These are phyloP conservation scores for Cuniculus paca DNA, from an alignment of 2,797 vertebrate species.

Conservation along the genomic window DNA sequence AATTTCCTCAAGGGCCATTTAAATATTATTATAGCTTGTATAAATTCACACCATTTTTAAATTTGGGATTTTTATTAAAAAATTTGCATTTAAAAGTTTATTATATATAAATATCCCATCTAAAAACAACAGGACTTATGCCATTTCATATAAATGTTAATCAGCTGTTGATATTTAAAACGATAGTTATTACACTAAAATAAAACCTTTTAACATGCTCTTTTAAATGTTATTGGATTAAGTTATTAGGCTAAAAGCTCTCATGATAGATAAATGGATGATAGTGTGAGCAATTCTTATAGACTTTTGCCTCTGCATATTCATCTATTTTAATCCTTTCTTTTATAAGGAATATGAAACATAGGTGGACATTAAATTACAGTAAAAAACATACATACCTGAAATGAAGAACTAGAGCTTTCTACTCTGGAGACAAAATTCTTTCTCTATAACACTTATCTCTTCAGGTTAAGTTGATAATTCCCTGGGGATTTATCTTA, in stretches of 20 bases:
- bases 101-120: constrained; percentile 32
- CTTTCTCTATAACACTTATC: neutral
- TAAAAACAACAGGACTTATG: neutral
- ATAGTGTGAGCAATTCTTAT: neutral
- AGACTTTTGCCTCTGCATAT: neutral
- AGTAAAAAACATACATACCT: neutral
- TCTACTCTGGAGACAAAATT: neutral
- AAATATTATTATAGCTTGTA: constrained; percentile 52
- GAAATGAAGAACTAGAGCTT: neutral
- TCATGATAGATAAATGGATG: neutral
- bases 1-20: constrained; percentile 27
- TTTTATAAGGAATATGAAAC: constrained; percentile 42
- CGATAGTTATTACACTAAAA: constrained; percentile 67
- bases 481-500: neutral
- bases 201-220: constrained; percentile 29
- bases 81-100: constrained; percentile 56
- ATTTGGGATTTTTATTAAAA: constrained; percentile 33
- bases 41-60: constrained; percentile 18
- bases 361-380: neutral
- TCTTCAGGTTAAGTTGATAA: constrained; percentile 62
- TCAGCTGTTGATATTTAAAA: constrained; percentile 28
- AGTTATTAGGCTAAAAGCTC: neutral
- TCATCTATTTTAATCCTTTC: neutral
- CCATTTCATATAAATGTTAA: constrained; percentile 1
- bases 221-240: neutral